Conservation (phyloP, 2,888 invertebrate species). For the Sphecodes monilicornis region DNA sequence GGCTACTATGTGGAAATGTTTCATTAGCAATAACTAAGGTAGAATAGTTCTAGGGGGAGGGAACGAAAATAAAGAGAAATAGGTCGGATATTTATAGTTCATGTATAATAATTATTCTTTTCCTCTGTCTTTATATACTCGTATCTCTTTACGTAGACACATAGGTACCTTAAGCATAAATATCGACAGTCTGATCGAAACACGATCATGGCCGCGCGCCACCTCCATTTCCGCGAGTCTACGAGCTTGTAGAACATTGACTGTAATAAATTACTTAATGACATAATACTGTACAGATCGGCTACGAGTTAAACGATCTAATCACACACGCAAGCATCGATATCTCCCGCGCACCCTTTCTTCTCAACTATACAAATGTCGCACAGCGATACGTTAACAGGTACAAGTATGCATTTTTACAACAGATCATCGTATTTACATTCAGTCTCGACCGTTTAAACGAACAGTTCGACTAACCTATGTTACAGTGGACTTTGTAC, state of each 20-base stretch:
- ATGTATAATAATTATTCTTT: constrained; percentile 48
- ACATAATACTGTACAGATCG: constrained; percentile 32
- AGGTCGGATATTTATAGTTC: constrained; percentile 14
- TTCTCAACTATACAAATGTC: constrained; percentile 39
- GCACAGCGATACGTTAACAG: constrained; percentile 63
- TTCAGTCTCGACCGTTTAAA: background rate
- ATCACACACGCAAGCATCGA: constrained; percentile 7
- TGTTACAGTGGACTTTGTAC: background rate
- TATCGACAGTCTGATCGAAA: constrained; percentile 42
- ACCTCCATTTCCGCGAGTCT: constrained; percentile 7
- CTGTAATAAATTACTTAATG: constrained; percentile 51
- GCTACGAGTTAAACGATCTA: background rate
- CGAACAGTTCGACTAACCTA: constrained; percentile 9
- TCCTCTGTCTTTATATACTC: background rate
- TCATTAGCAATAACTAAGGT: background rate
- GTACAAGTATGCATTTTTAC: constrained; percentile 41
- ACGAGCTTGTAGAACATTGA: constrained; percentile 27
- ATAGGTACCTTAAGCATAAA: constrained; percentile 39
- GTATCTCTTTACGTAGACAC: constrained; percentile 43
- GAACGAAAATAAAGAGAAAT: background rate
- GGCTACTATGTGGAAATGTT: background rate
- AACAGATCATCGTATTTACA: constrained; percentile 20
- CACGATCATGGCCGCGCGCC: background rate
- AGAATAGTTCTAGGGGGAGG: background rate
- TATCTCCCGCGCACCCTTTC: background rate